These are phyloP conservation scores for Coelopa frigida DNA, from an alignment of 1,140 invertebrate genomes.

Conservation along the genomic window DNA sequence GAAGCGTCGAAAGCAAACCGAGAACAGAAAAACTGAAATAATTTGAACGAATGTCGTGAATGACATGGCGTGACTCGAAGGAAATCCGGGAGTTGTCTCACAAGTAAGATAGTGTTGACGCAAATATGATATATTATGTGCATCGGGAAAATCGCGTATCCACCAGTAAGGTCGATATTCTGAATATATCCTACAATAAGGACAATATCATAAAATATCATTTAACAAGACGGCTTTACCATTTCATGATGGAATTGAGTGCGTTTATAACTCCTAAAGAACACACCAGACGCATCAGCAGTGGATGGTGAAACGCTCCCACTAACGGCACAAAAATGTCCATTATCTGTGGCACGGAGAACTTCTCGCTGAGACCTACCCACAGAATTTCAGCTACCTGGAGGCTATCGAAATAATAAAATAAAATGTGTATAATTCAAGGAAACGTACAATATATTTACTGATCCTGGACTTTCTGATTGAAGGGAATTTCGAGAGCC, in stretches of 20 bases:
- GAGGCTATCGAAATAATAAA: no score
- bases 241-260: slow-evolving; percentile 28
- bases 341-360: slow-evolving; percentile 19
- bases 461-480: no score
- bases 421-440: no score
- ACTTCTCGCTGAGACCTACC: no score
- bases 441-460: no score
- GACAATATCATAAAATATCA: background rate
- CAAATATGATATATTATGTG: slow-evolving; percentile 8
- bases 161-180: slow-evolving; percentile 33
- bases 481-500: no score
- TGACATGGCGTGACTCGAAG: slow-evolving; percentile 27
- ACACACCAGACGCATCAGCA: slow-evolving; percentile 20
- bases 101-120: slow-evolving; percentile 24
- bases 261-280: slow-evolving; percentile 21
- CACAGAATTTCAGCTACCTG: no score
- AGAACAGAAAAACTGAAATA: slow-evolving; percentile 10
- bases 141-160: slow-evolving; percentile 20
- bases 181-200: slow-evolving; percentile 22
- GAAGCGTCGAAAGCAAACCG: slow-evolving; percentile 10
- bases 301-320: slow-evolving; percentile 24
- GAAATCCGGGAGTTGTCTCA: slow-evolving; percentile 31
- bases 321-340: slow-evolving; percentile 26
- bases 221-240: slow-evolving; percentile 14
- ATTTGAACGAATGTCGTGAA: slow-evolving; percentile 22